These are phyloP conservation scores for Albula glossodonta DNA, from an alignment of 2,113 vertebrate species.

Conservation along the genomic window DNA sequence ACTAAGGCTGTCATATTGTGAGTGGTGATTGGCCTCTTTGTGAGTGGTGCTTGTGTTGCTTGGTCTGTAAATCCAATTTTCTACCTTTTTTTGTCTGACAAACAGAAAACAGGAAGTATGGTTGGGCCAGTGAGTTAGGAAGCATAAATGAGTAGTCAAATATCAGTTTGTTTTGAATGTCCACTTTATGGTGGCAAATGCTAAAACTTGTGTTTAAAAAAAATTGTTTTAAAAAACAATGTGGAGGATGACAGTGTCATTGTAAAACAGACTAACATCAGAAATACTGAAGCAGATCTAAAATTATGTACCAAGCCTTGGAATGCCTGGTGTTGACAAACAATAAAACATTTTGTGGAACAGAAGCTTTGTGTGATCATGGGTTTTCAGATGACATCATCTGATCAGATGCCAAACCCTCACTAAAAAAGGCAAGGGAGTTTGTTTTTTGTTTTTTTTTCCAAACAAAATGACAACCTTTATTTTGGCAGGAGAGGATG, in stretches of 20 bases:
- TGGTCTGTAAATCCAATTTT: background rate
- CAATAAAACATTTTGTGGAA: no score
- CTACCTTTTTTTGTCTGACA: background rate
- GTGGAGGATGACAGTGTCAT: no score
- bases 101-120: background rate
- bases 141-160: background rate
- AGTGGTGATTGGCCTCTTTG: background rate
- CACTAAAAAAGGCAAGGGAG: no score
- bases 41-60: background rate
- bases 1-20: background rate
- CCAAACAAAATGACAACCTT: background rate
- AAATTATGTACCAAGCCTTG: no score
- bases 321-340: no score
- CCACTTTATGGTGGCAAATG: background rate
- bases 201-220: no score
- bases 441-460: background rate
- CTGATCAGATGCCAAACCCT: no score
- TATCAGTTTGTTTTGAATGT: background rate
- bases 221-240: no score
- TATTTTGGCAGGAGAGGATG: conserved; percentile 76
- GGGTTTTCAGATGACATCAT: no score
- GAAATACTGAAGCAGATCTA: no score
- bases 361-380: no score
- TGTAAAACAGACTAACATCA: no score
- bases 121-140: background rate